Base-by-base conservation (phyloP, 2,113 vertebrate species). In the Herpailurus yagouaroundi region DNA sequence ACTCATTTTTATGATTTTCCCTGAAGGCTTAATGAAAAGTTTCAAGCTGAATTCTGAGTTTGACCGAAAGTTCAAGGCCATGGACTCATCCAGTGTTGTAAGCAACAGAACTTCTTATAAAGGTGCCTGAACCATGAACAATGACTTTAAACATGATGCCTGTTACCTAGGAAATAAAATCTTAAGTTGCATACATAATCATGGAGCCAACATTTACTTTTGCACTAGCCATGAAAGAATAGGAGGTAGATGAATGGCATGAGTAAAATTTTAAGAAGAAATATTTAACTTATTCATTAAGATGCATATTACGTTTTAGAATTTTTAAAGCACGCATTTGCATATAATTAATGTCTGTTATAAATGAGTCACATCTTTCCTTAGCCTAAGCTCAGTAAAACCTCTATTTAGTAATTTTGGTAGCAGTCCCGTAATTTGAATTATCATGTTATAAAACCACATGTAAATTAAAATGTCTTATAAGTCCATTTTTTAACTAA, bases 241-340 rank as follows among this genome's bases (percentile, higher is more conserved):
- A 63, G 3, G 4, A 81, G 84, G 36, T n/a, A 10, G 92, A 90
- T 95, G 69, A 82, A 94, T 41, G 38, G 1, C 66, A 55, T 82
- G 21, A 85, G 16, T 85, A 87, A 94, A 98, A 93, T 91, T 83
- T 96, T 64, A 90, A 93, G 86, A 41, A 94, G 89, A 96, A 97
- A 84, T 92, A 92, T 84, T 96, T 95, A 96, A 89, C 48, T 69
- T 86, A 50, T 55, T 91, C 31, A 94, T 96, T 96, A 92, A 77
- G 16, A 92, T 95, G 41, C 36, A 73, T 80, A 81, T 83, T 89
- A 66, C 41, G 1, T 63, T 90, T 96, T 87, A 66, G 69, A 94
- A 86, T 84, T 96, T 94, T 95, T 33, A 96, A 97, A 97, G 33
- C 19, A 81, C 89, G 14, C 36, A 87, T 96, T 96, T 96, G 36